Base-by-base conservation (phyloP, 2,797 vertebrate genomes). In the Mergus octosetaceus region DNA sequence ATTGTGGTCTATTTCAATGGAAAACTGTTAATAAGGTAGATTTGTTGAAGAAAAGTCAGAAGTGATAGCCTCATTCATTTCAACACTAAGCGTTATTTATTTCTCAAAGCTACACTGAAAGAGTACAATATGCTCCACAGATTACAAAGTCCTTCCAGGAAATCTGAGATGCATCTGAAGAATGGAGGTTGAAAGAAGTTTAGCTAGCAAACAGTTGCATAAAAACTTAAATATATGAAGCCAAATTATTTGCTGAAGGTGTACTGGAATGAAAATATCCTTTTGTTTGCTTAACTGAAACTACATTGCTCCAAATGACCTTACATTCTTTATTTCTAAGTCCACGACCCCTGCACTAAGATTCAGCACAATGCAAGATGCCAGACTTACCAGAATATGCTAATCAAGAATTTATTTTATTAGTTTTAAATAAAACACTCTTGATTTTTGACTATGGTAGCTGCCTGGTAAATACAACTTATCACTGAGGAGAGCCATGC, bases 391-490 rank as follows among this genome's bases (percentile, higher is more conserved):
- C 27, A 54, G 71, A 51, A 73, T 36, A 71, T 28, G 10, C 68
- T 54, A 91, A 86, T 60, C 32, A 49, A 61, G 22, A 87, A 82
- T 58, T 68, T 66, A 36, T 93, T 81, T 62, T 71, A 74, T 61
- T 81, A 56, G 53, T 78, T 84, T 94, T 82, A 85, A 93, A 82
- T 89, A 49, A 17, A 88, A 56, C 4, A 6, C 58, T 73, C 38
- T 83, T 1, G 0, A 47, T 71, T 75, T 85, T 65, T 82, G 16
- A 13, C 75, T 88, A 9, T 41, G 41, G 39, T 38, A 73, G 60
- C 91, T 91, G 39, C 80, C 58, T 65, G 43, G 77, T 87, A 97
- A 94, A 91, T 74, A 85, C 72, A 92, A 32, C n/a, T 90, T 89
- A 74, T 34, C 54, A 56, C 61, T 61, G 88, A 75, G 66, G 78